Conservation (phyloP, 2,888 invertebrate genomes). For the Xestia sexstrigata region DNA sequence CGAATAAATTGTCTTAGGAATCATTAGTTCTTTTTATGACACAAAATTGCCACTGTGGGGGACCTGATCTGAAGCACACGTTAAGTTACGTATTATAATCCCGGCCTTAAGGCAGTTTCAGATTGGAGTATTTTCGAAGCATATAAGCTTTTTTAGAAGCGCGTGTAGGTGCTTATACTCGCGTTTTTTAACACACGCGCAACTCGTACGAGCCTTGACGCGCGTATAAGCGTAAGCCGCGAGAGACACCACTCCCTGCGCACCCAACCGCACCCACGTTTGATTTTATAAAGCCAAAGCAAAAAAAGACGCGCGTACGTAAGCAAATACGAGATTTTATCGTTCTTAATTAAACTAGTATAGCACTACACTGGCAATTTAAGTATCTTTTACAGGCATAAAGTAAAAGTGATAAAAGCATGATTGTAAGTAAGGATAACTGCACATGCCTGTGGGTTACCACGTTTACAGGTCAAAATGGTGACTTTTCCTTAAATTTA, state of each 20-base stretch:
- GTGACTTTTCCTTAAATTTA: no score
- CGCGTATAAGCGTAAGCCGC: no score
- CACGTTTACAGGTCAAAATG: background rate
- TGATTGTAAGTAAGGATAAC: background rate
- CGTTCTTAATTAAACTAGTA: background rate
- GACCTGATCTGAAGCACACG: background rate
- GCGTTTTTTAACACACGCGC: background rate
- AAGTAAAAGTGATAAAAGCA: background rate
- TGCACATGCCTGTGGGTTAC: background rate
- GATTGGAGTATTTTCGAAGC: background rate
- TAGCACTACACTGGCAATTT: background rate
- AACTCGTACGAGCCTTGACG: no score
- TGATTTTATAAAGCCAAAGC: background rate
- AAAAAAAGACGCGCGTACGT: background rate
- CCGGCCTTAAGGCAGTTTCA: background rate
- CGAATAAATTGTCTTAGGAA: background rate
- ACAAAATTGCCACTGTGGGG: no score
- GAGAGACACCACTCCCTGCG: no score
- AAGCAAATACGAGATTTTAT: background rate
- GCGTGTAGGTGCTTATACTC: background rate
- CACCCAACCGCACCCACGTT: background rate
- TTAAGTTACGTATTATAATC: background rate
- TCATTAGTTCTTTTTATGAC: background rate
- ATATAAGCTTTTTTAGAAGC: background rate
- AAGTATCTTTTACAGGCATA: background rate